Conservation (phyloP, 2,797 vertebrate genomes). For the Lepilemur ruficaudatus region DNA sequence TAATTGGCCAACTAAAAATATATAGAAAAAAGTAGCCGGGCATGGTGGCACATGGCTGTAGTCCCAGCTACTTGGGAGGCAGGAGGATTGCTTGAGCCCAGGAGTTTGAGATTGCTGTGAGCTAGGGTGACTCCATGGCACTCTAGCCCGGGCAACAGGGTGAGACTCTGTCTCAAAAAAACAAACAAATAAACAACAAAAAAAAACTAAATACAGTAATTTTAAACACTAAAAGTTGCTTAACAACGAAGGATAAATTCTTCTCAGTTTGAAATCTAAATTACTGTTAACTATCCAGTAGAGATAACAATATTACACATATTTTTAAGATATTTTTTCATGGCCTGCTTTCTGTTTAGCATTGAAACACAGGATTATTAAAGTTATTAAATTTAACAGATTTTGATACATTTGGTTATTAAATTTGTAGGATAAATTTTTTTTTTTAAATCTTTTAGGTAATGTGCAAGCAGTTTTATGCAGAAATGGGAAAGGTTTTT, state of each 20-base stretch:
- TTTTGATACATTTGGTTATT: neutral
- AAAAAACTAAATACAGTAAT: neutral
- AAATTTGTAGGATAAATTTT: neutral
- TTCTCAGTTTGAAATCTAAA: neutral
- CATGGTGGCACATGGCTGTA: too few species aligned
- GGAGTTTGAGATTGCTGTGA: too few species aligned
- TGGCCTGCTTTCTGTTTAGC: slow-evolving; percentile 15
- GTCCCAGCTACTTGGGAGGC: too few species aligned
- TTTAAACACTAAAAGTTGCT: neutral
- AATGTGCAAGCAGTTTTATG: slow-evolving; percentile 81
- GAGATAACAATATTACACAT: neutral
- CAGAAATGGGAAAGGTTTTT: slow-evolving; percentile 81
- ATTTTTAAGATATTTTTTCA: neutral
- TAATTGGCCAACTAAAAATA: too few species aligned
- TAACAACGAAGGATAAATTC: neutral
- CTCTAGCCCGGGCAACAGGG: too few species aligned
- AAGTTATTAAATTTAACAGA: neutral
- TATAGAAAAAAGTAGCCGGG: too few species aligned
- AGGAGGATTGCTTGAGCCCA: too few species aligned
- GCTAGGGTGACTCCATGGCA: too few species aligned
- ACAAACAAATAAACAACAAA: too few species aligned
- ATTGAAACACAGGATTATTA: neutral
- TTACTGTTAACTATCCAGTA: neutral
- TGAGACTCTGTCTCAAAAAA: too few species aligned
- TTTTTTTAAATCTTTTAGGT: slow-evolving; percentile 72